Conservation (phyloP, 2,113 vertebrate species). For the Nettapus auritus region DNA sequence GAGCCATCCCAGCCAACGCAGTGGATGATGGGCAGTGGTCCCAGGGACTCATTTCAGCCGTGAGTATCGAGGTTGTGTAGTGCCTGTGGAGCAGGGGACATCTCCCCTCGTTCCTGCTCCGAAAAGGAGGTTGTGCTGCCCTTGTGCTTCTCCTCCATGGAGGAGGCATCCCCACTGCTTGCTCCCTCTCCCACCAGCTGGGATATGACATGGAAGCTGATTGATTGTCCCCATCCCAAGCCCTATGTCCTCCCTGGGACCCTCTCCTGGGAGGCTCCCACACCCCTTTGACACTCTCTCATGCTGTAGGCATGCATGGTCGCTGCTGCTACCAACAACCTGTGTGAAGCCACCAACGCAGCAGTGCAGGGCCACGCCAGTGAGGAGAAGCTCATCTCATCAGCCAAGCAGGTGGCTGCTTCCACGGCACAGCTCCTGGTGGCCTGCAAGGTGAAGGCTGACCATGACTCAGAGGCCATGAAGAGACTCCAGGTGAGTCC, state of each 20-base stretch:
- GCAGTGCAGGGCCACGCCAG: conserved; percentile 95
- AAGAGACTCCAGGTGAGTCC: conserved; percentile 91
- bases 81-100: neutral
- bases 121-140: neutral
- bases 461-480: conserved; percentile 98
- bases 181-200: neutral
- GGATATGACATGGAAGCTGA: fast-evolving
- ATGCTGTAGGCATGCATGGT: conserved; percentile 90
- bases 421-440: conserved; percentile 96
- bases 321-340: conserved; percentile 94
- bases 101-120: neutral
- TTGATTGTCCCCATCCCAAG: neutral
- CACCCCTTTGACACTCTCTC: neutral
- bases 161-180: neutral
- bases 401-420: conserved; percentile 94
- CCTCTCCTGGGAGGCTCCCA: fast-evolving
- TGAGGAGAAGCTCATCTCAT: conserved; percentile 96
- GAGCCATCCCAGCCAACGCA: conserved; percentile 91
- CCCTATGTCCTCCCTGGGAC: neutral
- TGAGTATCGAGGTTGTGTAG: conserved; percentile 77
- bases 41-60: conserved; percentile 97
- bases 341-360: conserved; percentile 93
- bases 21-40: conserved; percentile 99
- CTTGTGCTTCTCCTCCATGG: fast-evolving
- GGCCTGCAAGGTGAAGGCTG: conserved; percentile 98